phyloP scores from a whole-genome alignment of 92 coral and sea anemone genomes.

The Anthopleura xanthogrammica region DNA sequence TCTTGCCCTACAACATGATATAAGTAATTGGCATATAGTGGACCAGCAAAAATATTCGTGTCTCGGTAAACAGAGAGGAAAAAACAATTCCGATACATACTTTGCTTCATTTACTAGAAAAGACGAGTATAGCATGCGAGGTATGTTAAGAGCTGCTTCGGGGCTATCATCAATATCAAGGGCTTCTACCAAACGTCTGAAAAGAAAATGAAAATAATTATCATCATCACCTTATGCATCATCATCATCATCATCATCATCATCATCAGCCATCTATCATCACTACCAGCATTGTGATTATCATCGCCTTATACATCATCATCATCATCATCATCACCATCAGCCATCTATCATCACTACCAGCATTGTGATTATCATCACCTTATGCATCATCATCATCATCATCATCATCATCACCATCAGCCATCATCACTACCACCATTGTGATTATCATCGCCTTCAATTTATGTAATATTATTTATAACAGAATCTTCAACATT shows the following conservation, averaged over 20 bases:
- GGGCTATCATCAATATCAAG: constrained; percentile 68
- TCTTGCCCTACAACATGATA: too few relatives aligned
- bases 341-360: not conserved
- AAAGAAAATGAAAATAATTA: not conserved
- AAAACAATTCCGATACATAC: constrained; percentile 40
- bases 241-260: too few relatives aligned
- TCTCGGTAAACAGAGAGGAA: not conserved
- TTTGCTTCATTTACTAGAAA: constrained; percentile 82
- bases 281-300: not conserved
- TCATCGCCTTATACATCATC: not conserved
- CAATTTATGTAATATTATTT: too few relatives aligned
- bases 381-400: not conserved
- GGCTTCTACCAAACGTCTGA: constrained; percentile 88
- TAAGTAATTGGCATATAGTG: too few relatives aligned
- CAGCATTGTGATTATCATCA: not conserved
- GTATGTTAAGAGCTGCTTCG: constrained; percentile 34
- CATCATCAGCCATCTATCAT: not conserved
- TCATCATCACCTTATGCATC: not conserved
- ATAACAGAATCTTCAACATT: not conserved
- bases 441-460: not conserved
- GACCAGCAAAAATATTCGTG: not conserved
- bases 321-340: too few relatives aligned
- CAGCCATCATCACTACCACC: not conserved
- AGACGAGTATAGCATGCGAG: constrained; percentile 60
- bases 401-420: too few relatives aligned